These are phyloP conservation scores for Drosophila ironensis DNA, from an alignment of 1,140 invertebrate species.

Conservation along the genomic window DNA sequence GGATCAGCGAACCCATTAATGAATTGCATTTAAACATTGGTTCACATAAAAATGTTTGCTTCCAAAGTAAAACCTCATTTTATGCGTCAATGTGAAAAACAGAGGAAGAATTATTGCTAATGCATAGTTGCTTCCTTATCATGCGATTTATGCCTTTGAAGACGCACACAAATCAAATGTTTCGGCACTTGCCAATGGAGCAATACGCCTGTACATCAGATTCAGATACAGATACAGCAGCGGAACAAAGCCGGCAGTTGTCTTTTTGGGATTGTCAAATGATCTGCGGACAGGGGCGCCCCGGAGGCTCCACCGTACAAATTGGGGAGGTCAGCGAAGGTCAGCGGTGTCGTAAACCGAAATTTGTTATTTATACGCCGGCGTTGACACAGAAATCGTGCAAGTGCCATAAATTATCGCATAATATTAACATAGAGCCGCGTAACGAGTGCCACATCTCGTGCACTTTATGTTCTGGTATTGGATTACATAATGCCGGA, in stretches of 20 bases:
- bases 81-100: too few relatives aligned
- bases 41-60: too few relatives aligned
- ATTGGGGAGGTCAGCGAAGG: conserved; percentile 55
- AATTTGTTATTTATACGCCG: conserved; percentile 62
- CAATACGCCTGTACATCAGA: not conserved
- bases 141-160: conserved; percentile 20
- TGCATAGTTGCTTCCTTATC: conserved; percentile 21
- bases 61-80: too few relatives aligned
- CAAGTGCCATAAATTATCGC: conserved; percentile 66
- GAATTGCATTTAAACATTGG: not conserved
- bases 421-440: conserved; percentile 56
- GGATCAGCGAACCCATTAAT: conserved; percentile 6
- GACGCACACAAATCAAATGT: conserved; percentile 53
- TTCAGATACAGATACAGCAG: not conserved
- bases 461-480: conserved; percentile 71
- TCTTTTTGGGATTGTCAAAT: conserved; percentile 22
- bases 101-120: not conserved
- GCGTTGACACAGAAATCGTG: conserved; percentile 61
- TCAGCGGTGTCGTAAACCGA: conserved; percentile 66
- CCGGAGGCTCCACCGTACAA: conserved; percentile 1
- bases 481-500: conserved; percentile 58
- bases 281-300: conserved; percentile 33
- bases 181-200: conserved; percentile 6
- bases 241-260: conserved; percentile 20
- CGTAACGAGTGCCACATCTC: conserved; percentile 51